Conservation (phyloP, 2,888 invertebrate genomes). For the Timandra comae region DNA sequence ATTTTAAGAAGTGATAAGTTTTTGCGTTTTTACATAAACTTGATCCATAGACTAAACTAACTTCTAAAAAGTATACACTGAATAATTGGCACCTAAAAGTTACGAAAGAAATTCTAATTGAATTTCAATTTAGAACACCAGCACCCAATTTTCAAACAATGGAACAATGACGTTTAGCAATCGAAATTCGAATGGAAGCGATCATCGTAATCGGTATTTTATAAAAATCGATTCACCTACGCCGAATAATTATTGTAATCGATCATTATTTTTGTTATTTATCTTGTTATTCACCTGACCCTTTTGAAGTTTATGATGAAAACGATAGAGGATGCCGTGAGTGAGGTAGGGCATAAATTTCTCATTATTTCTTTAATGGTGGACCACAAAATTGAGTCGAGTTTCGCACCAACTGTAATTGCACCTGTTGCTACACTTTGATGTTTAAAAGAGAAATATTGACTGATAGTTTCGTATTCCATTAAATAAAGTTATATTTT, state of each 20-base stretch:
- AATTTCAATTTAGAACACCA: constrained; percentile 29
- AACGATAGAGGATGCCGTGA: constrained; percentile 37
- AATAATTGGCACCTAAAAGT: constrained; percentile 6
- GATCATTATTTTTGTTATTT: no score
- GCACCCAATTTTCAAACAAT: constrained; percentile 34
- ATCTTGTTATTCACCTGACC: no score
- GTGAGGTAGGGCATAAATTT: constrained; percentile 45
- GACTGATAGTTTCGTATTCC: no score
- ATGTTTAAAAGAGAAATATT: no score
- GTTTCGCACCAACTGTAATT: constrained; percentile 45
- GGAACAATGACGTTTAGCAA: constrained; percentile 38
- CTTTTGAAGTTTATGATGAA: constrained; percentile 44
- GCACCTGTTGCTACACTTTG: constrained; percentile 30
- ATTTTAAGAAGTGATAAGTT: no score
- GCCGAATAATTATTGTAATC: no score
- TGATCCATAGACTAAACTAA: no score
- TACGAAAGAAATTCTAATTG: constrained; percentile 12
- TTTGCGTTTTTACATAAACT: no score
- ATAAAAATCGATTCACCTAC: constrained; percentile 24
- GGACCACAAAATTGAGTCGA: constrained; percentile 44
- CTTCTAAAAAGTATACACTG: not conserved
- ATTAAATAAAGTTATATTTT: no score
- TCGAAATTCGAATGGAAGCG: constrained; percentile 34
- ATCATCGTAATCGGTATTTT: constrained; percentile 37
- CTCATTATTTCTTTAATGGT: constrained; percentile 55